phyloP scores from a whole-genome alignment of 1,140 invertebrate species.

The Hycleus cichorii region DNA sequence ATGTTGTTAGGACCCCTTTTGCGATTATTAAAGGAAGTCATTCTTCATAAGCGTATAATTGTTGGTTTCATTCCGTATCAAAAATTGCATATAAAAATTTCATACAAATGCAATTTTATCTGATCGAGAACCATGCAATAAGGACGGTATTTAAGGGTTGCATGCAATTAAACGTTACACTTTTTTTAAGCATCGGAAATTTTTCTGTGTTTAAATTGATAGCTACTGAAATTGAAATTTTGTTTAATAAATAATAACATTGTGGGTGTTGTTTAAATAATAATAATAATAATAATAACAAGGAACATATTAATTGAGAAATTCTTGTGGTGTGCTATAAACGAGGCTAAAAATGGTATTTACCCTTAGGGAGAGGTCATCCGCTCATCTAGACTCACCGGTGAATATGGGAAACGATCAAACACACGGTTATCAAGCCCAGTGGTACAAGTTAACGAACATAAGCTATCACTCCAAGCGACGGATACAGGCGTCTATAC shows the following conservation, averaged over 20 bases:
- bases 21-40: slow-evolving; percentile 22
- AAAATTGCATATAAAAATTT: slow-evolving; percentile 22
- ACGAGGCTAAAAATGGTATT: slow-evolving; percentile 1
- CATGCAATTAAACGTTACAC: slow-evolving; percentile 17
- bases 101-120: slow-evolving; percentile 20
- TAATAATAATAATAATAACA: background rate
- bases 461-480: slow-evolving; percentile 28
- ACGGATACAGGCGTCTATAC: slow-evolving; percentile 27
- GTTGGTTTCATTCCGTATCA: slow-evolving; percentile 18
- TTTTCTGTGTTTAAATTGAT: too few species aligned
- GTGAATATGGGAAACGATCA: slow-evolving; percentile 1
- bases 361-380: background rate
- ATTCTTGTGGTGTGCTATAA: slow-evolving; percentile 2
- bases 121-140: slow-evolving; percentile 14
- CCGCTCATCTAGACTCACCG: background rate
- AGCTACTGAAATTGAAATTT: too few species aligned
- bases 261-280: too few species aligned
- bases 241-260: too few species aligned
- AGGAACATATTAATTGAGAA: slow-evolving; percentile 6
- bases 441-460: slow-evolving; percentile 7
- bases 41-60: slow-evolving; percentile 26
- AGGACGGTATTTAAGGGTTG: slow-evolving; percentile 4
- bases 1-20: slow-evolving; percentile 10
- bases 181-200: background rate
- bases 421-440: slow-evolving; percentile 6